Conservation (phyloP, 1,140 invertebrate genomes). For the Forficula auricularia region DNA sequence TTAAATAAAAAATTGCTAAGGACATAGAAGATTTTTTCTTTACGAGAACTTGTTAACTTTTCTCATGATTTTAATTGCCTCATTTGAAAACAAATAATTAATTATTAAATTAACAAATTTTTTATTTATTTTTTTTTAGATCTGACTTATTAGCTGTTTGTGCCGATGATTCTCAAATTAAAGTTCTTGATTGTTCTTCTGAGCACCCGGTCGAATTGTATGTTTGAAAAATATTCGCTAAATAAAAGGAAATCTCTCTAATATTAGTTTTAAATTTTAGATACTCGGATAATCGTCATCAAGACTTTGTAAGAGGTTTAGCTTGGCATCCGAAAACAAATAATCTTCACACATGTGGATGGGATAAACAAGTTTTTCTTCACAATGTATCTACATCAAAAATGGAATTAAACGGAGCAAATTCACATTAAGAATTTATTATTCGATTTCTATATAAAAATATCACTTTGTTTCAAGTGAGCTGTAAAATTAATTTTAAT, state of each 20-base stretch:
- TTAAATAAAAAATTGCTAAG: too few relatives aligned
- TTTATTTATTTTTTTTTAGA: too few relatives aligned
- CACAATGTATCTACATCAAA: conserved; percentile 2
- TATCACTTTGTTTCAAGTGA: too few relatives aligned
- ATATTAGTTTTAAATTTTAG: conserved; percentile 17
- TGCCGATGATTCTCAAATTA: conserved; percentile 12
- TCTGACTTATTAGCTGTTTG: conserved; percentile 6
- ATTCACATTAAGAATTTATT: too few relatives aligned
- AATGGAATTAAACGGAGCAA: too few relatives aligned
- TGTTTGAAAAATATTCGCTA: conserved; percentile 1
- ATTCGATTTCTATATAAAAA: too few relatives aligned
- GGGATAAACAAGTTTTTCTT: conserved; percentile 16
- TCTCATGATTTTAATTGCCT: too few relatives aligned
- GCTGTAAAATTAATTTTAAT: too few relatives aligned
- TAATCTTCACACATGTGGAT: conserved; percentile 19
- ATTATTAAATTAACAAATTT: too few relatives aligned
- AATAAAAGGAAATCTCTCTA: not conserved
- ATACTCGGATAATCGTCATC: conserved; percentile 18
- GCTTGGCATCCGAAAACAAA: conserved; percentile 15
- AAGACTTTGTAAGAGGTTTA: conserved; percentile 20
- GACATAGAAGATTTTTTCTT: too few relatives aligned
- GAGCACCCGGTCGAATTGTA: conserved; percentile 3
- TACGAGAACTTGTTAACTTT: too few relatives aligned
- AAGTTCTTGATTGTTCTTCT: conserved; percentile 11
- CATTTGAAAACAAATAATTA: too few relatives aligned